Conservation (phyloP, 2,797 vertebrate species). For the Malurus splendens region DNA sequence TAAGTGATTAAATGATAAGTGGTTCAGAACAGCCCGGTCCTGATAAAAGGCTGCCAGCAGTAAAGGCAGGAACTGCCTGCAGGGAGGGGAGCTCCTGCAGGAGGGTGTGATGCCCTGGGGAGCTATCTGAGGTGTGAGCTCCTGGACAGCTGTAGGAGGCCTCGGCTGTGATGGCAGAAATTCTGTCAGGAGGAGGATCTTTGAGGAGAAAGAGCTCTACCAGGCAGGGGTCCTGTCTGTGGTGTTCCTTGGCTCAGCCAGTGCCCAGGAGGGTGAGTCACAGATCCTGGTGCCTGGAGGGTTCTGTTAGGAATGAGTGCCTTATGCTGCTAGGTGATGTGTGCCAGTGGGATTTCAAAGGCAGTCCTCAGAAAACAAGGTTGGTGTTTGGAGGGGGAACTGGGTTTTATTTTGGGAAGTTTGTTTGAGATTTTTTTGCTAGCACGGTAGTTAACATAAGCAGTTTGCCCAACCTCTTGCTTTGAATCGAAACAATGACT, state of each 20-base stretch:
- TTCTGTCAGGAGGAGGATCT: not conserved
- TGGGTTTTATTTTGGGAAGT: not conserved
- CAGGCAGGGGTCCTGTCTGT: too few species aligned
- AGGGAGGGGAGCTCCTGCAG: not conserved
- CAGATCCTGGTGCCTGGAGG: not conserved
- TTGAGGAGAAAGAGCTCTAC: too few species aligned
- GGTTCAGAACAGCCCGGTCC: not conserved
- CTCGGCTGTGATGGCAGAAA: not conserved
- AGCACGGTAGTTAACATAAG: not conserved
- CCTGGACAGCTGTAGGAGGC: not conserved
- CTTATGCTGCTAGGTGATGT: accelerated
- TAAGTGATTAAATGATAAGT: not conserved
- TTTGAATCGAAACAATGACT: not conserved
- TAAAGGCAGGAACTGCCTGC: not conserved
- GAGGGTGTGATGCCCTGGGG: not conserved
- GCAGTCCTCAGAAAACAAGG: not conserved
- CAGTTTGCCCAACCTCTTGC: not conserved
- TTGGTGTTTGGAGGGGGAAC: not conserved
- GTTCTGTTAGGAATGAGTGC: not conserved
- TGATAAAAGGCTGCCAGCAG: not conserved
- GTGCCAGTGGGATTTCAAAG: not conserved
- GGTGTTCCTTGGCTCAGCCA: not conserved
- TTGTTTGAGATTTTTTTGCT: not conserved
- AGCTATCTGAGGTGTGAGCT: not conserved
- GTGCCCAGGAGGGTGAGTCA: not conserved